Evolutionary conservation across 2,113 vertebrate genomes (phyloP), one percentile per base, ranked within the genome.

Genomic region (Tychaedon coryphoeus): DNA sequence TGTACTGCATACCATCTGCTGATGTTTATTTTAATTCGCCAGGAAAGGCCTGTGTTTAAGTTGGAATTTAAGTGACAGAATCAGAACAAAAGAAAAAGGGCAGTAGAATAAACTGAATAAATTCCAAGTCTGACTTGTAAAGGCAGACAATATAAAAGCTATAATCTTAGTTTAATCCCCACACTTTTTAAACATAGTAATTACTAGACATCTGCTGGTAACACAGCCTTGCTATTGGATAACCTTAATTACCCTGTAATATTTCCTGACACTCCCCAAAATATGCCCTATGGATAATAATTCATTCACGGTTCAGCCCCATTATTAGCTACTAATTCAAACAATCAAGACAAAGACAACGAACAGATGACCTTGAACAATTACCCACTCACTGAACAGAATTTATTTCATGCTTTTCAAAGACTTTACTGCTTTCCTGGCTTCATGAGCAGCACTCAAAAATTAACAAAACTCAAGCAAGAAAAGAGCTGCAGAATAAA

Each of bases 151-250:
- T 98, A 95, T 97, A 98, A 98, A 98, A 98, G 97, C 98, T 98
- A 97, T 98, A 98, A 98, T 98, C 97, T 97, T 97, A 97, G 95
- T 96, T 97, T 97, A 97, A 98, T 96, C 96, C 93, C 91, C 78
- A 89, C 96, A 95, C 96, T 97, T 97, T 97, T 97, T 97, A 98
- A 98, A 98, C 97, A 98, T 91, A 97, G 98, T 98, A 98, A 98
- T 98, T 98, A 98, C 31, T 96, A 95, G 96, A 97, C 98, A 98
- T 98, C 98, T 98, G 97, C 98, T 96, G 96, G 94, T 98, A 97
- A 96, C 97, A 96, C 76, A 88, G 97, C 95, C 95, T 96, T 95
- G 96, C 98, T 96, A 97, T 98, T 98, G 98, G 98, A 91, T 96
- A 97, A 97, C 96, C 93, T 96, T 98, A 98, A 98, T 98, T 97